Evolutionary conservation across 2,888 invertebrate genomes (phyloP).

Genomic region (Corbicula japonica): DNA sequence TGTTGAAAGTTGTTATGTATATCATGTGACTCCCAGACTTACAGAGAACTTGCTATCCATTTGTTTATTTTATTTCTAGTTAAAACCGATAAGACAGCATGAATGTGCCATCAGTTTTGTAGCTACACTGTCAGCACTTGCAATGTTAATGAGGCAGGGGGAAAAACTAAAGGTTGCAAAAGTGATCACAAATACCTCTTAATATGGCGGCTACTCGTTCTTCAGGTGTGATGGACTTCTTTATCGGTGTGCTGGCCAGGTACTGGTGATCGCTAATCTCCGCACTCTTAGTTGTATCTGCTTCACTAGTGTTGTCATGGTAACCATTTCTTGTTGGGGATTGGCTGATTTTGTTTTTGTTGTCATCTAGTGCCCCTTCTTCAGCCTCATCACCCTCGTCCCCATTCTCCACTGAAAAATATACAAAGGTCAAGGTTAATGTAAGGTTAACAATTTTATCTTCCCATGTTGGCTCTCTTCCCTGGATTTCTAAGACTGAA

Average conservation of each 20-base stretch:
- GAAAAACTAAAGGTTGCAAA: too few species aligned
- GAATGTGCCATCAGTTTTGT: too few species aligned
- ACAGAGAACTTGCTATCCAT: too few species aligned
- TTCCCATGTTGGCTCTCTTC: too few species aligned
- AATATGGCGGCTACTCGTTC: constrained; percentile 63
- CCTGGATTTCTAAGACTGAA: too few species aligned
- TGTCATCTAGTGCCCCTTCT: constrained; percentile 58
- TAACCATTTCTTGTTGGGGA: constrained; percentile 3
- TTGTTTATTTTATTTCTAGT: too few species aligned
- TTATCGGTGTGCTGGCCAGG: not conserved
- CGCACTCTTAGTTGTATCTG: constrained; percentile 29
- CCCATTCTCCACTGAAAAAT: constrained; percentile 72
- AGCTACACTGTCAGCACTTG: too few species aligned
- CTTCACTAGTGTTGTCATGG: constrained; percentile 34
- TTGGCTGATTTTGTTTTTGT: constrained; percentile 59
- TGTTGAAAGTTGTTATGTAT: too few species aligned
- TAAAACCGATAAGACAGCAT: too few species aligned
- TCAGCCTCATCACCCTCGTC: constrained; percentile 60
- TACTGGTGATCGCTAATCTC: constrained; percentile 6
- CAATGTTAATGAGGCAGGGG: too few species aligned
- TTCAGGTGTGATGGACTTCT: constrained; percentile 48
- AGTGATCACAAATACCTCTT: too few species aligned
- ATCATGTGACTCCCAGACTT: too few species aligned
- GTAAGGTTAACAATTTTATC: not conserved
- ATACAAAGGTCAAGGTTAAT: not conserved